Base-by-base conservation (phyloP, 2,113 vertebrate species). In the Urocolius indicus region DNA sequence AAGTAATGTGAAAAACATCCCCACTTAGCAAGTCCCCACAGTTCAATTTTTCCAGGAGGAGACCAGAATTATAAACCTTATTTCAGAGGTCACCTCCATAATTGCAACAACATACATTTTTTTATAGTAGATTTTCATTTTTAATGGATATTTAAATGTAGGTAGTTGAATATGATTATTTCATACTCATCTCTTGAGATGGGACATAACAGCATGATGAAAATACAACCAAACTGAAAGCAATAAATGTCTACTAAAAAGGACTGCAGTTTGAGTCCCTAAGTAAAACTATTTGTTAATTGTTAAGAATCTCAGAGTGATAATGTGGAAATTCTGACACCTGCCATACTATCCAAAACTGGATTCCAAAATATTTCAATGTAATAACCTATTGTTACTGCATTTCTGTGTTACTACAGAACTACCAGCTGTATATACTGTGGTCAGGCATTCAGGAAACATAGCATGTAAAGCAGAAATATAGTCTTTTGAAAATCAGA, bases 91-190 rank as follows among this genome's bases (percentile, higher is more conserved):
- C 73, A 88, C 74, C 94, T 88, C 68, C 73, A 76, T 94, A 89
- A 95, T 93, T 95, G 58, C 74, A 93, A 65, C 59, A 89, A 36
- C 89, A 94, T 81, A 69, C 49, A 62, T 61, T 72, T 94, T 92
- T 96, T 92, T 58, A 15, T 82, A 90, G 89, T 90, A 78, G 57
- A 23, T 93, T 93, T 96, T 94, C 66, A 77, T 89, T 91, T 83
- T 87, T 73, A 85, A 89, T 94, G 74, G 66, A 58, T 59, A 84
- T 85, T 95, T 89, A 89, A 95, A 92, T 87, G 4, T 41, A 85
- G 14, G 46, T 90, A 87, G 93, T 95, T 96, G 90, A 90, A 89
- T 93, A 80, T 36, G 51, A 84, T 81, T 96, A 66, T 96, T 95
- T 97, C 69, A 62, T 92, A 84, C 5, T 11, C 12, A 32, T 87